Evolutionary conservation across 2,888 invertebrate species (phyloP).

Genomic region (Stenodera caucasica): DNA sequence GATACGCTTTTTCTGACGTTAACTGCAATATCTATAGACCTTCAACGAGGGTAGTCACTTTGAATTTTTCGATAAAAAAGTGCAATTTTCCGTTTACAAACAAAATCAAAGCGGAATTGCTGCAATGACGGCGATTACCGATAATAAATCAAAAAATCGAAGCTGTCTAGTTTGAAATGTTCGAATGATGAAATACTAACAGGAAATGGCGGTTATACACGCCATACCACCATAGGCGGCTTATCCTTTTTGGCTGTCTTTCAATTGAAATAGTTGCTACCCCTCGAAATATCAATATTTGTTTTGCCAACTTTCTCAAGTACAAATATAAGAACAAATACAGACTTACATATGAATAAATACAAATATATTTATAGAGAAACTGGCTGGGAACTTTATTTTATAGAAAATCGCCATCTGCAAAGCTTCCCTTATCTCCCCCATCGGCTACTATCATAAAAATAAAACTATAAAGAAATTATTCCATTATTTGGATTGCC

Average conservation of each 20-base stretch:
- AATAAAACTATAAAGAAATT: neutral
- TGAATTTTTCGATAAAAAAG: too few species aligned
- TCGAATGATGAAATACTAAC: slow-evolving; percentile 39
- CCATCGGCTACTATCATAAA: too few species aligned
- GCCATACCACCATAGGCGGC: slow-evolving; percentile 23
- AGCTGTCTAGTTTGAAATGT: slow-evolving; percentile 37
- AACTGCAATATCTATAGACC: too few species aligned
- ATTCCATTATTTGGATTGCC: slow-evolving; percentile 14
- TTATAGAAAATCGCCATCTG: slow-evolving; percentile 22
- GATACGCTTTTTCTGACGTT: too few species aligned
- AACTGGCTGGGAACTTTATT: slow-evolving; percentile 21
- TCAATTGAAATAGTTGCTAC: slow-evolving; percentile 25
- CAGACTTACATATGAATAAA: neutral
- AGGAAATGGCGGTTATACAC: slow-evolving; percentile 38
- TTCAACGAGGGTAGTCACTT: too few species aligned
- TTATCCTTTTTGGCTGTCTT: slow-evolving; percentile 22
- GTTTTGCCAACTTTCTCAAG: slow-evolving; percentile 29
- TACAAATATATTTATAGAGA: neutral
- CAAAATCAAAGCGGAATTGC: too few species aligned
- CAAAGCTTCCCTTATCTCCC: slow-evolving; percentile 20
- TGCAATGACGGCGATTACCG: too few species aligned
- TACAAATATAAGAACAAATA: neutral
- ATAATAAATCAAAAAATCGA: slow-evolving; percentile 43
- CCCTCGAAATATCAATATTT: slow-evolving; percentile 35
- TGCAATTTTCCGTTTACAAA: too few species aligned